Evolutionary conservation across 2,797 vertebrate species (phyloP).

Genomic region (Siniperca scherzeri): DNA sequence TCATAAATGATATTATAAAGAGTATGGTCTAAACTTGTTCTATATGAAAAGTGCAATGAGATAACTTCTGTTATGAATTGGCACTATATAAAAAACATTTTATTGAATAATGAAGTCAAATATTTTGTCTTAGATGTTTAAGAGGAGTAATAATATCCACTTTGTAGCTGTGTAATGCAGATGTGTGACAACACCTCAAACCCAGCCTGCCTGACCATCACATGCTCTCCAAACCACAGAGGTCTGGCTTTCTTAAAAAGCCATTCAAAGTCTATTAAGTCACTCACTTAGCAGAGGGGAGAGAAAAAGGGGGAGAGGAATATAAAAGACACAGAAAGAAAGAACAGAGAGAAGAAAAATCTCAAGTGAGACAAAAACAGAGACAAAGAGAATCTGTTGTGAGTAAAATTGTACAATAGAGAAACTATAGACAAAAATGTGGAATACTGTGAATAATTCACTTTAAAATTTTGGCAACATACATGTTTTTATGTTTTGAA

Average conservation of each 20-base stretch:
- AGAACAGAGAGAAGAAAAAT: conserved; percentile 7
- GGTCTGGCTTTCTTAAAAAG: conserved; percentile 45
- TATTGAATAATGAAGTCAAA: conserved; percentile 21
- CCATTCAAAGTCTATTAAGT: conserved; percentile 47
- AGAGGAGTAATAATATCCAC: conserved; percentile 41
- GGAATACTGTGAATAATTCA: neutral
- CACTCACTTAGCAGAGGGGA: conserved; percentile 25
- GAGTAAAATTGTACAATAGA: neutral
- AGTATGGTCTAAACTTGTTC: too few relatives aligned
- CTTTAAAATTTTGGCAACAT: too few relatives aligned
- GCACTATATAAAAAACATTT: too few relatives aligned
- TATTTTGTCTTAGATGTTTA: conserved; percentile 24
- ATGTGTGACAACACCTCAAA: conserved; percentile 52
- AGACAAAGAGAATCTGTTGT: conserved; percentile 2
- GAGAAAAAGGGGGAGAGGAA: neutral
- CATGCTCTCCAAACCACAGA: conserved; percentile 56
- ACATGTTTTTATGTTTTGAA: neutral
- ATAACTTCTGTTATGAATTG: too few relatives aligned
- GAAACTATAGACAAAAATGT: neutral
- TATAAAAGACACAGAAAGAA: neutral
- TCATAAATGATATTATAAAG: neutral
- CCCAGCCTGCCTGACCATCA: conserved; percentile 47
- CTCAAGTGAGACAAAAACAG: conserved; percentile 1
- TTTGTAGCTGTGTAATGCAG: conserved; percentile 30
- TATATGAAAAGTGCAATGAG: too few relatives aligned